A percentile compares a stretch with the other conserved stretches of the same genome.
These are phyloP conservation scores for Vanacampus margaritifer DNA, from an alignment of 2,113 vertebrate species.

Conservation along the genomic window DNA sequence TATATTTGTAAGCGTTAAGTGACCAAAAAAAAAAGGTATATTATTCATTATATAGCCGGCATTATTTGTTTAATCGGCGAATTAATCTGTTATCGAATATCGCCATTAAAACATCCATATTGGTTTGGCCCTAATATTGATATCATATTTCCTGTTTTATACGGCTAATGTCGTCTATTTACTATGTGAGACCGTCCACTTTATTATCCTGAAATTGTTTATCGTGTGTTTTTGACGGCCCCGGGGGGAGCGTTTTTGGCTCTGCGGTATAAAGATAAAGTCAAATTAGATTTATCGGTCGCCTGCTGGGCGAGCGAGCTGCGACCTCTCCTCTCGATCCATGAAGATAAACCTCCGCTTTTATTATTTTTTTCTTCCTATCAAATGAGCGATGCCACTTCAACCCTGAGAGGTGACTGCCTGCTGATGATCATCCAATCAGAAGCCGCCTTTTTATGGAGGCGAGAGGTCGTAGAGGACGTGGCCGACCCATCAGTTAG, in stretches of 20 bases:
- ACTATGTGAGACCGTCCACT: not conserved
- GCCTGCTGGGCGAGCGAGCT: not conserved
- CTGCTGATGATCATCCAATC: slow-evolving; percentile 31
- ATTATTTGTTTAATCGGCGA: too few relatives aligned
- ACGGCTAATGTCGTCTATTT: too few relatives aligned
- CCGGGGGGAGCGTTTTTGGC: not conserved
- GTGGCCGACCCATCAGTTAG: slow-evolving; percentile 32
- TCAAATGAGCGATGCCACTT: slow-evolving; percentile 32
- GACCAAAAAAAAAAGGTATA: too few relatives aligned
- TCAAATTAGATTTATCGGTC: slow-evolving; percentile 34
- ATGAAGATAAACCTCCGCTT: not conserved
- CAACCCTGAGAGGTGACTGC: slow-evolving; percentile 42
- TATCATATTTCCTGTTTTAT: too few relatives aligned
- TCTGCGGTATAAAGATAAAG: slow-evolving; percentile 41
- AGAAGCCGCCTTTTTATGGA: slow-evolving; percentile 29
- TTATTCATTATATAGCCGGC: too few relatives aligned
- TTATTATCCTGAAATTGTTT: not conserved
- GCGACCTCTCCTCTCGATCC: not conserved
- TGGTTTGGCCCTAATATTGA: too few relatives aligned
- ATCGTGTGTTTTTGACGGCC: too few relatives aligned
- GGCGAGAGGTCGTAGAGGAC: slow-evolving; percentile 35
- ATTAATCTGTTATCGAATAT: too few relatives aligned
- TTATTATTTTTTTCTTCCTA: slow-evolving; percentile 25
- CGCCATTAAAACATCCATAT: too few relatives aligned
- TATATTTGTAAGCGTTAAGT: too few relatives aligned